Evolutionary conservation across 2,113 vertebrate genomes (phyloP), one percentile per base, ranked within the genome.

Genomic region (Butorides virescens): DNA sequence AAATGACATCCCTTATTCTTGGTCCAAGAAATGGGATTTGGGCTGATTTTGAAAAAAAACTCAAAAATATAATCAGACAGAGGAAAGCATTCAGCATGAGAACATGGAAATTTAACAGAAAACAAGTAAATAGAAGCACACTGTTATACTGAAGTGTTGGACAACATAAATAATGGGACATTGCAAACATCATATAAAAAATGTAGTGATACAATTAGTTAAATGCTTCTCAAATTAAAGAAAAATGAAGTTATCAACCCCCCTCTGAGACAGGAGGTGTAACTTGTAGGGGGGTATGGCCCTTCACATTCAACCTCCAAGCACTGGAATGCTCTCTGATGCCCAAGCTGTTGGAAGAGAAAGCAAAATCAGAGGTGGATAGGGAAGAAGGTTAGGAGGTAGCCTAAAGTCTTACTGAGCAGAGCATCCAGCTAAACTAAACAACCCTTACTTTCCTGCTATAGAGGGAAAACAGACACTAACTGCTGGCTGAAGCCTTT

Each of bases 61-160:
- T 78, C 25, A 77, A 74, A 87, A 83, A 73, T 34, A 66, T 34
- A 63, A 74, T 63, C 67, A 90, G 4, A 11, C n/a, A 70, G 67
- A 85, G 32, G 58, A 91, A 94, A 90, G 12, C 0, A 3, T 11
- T 70, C 36, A 81, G 59, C 2, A 3, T 68, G 76, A 88, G 83
- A 95, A 91, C 23, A 36, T 5, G 27, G 85, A 86, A 90, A 80
- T 90, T 26, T 88, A 76, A 56, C 82, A 96, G 85, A 80, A 90
- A 88, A 83, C 56, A 88, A 86, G 56, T 7, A 84, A 80, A 67
- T 16, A 66, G 52, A 71, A 71, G 13, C 52, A 52, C 16, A 14
- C 26, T 72, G 10, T 74, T 84, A 53, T 11, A 84, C 27, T 56
- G 65, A 71, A 3, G 19, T 56, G 34, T 19, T 74, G 36, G 50